Base-by-base conservation (phyloP, 1,140 invertebrate genomes). In the Archegozetes longisetosus region DNA sequence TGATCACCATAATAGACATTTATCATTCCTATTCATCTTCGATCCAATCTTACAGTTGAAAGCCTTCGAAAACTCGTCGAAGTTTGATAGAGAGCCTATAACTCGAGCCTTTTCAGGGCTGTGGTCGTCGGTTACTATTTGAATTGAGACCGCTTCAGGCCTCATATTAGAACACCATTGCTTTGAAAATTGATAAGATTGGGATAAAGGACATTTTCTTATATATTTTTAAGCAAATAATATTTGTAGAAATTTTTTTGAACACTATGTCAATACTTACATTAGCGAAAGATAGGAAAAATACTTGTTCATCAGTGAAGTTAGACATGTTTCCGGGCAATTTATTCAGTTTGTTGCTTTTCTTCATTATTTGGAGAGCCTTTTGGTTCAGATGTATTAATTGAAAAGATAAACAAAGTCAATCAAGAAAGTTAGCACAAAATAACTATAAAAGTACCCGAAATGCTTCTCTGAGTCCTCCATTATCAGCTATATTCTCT, bases 1-100 rank as follows among this genome's bases (percentile, higher is more conserved):
- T n/a, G n/a, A n/a, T n/a, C 32, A 95, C 72, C 88, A 94, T 64
- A 92, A 89, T 67, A 90, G 86, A 74, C 92, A 96, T 70, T 92
- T 95, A 0, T 87, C 77, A n/a, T 70, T 67, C 1, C 90, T 88
- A 72, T 95, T 95, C 88, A 95, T 91, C 27, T 76, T 79, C 0
- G 84, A 81, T 1, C 82, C 83, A 0, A 75, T 58, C 0, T 85
- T 83, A 72, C 91, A 97, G 50, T 84, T 81, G 73, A 90, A 96
- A 71, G 90, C 87, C 57, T 77, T 71, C 0, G 86, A 76, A 73
- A 96, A 97, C 58, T 90, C 84, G 51, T 82, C 77, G 74, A 86
- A 84, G 70, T 97, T 97, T 29, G 86, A 86, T 22, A 95, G 71
- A 0, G 90, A 86, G 3, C 90, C 89, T 47, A 85, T 76, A 0